These are phyloP conservation scores for Dissostichus mawsoni DNA, from an alignment of 2,113 vertebrate genomes.

Conservation along the genomic window DNA sequence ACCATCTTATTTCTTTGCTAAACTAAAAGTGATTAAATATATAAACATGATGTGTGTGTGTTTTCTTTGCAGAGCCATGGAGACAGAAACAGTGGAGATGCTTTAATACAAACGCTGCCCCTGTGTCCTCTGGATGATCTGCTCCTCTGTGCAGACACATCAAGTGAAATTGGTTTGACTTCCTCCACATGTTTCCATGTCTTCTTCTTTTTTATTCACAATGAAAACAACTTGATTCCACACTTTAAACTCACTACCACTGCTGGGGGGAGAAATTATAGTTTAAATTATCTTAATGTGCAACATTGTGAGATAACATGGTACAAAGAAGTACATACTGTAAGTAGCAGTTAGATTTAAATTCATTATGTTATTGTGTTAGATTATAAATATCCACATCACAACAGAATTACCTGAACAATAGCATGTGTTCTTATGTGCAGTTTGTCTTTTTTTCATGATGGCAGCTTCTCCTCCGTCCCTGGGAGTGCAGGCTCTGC, in stretches of 20 bases:
- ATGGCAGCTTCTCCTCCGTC: constrained; percentile 83
- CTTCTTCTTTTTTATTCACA: not conserved
- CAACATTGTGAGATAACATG: constrained; percentile 29
- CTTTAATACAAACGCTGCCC: constrained; percentile 20
- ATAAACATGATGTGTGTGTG: not conserved
- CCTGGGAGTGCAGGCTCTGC: constrained; percentile 82
- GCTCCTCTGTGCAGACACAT: constrained; percentile 32
- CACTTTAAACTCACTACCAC: not conserved
- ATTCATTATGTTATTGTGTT: constrained; percentile 31
- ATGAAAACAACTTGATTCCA: not conserved
- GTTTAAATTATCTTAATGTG: not conserved
- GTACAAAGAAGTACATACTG: constrained; percentile 23
- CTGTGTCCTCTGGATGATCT: constrained; percentile 33
- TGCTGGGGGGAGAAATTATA: not conserved
- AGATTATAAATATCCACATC: constrained; percentile 56
- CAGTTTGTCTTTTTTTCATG: constrained; percentile 86
- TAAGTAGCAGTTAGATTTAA: constrained; percentile 51
- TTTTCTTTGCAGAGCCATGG: not conserved
- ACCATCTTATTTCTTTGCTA: not conserved
- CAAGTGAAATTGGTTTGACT: constrained; percentile 21
- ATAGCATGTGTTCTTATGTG: constrained; percentile 68
- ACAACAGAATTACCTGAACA: constrained; percentile 70
- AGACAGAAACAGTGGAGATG: not conserved
- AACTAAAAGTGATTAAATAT: constrained; percentile 14
- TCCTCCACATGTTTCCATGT: not conserved